Evolutionary conservation across 53 echinoderm and acorn worm genomes (phyloP).

Genomic region (Crossaster papposus): DNA sequence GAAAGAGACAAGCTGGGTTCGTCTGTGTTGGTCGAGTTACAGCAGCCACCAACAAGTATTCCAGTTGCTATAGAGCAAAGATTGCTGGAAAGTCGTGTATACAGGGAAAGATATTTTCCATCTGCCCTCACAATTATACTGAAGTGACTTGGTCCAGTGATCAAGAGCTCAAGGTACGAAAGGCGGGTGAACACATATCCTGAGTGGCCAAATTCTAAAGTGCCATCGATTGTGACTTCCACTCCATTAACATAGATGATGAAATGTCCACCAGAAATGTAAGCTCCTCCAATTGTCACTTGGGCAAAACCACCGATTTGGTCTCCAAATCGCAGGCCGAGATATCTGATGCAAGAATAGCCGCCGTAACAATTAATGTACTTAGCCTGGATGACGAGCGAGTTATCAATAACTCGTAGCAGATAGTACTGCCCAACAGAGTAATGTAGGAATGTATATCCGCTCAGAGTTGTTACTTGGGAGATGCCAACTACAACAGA

Average conservation of each 20-base stretch:
- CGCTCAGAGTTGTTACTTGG: slow-evolving; percentile 80
- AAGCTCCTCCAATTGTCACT: slow-evolving; percentile 70
- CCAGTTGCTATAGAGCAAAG: slow-evolving; percentile 77
- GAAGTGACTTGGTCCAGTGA: slow-evolving; percentile 77
- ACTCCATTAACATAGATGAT: slow-evolving; percentile 66
- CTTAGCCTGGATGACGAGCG: slow-evolving; percentile 78
- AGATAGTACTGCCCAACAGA: slow-evolving; percentile 80
- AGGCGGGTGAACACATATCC: slow-evolving; percentile 76
- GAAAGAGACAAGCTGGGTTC: slow-evolving; percentile 38
- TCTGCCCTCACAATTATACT: slow-evolving; percentile 70
- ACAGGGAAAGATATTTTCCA: slow-evolving; percentile 71
- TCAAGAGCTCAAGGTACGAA: slow-evolving; percentile 77
- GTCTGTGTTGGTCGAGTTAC: slow-evolving; percentile 37
- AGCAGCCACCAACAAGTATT: slow-evolving; percentile 82
- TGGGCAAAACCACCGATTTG: slow-evolving; percentile 61
- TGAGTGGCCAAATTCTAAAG: slow-evolving; percentile 71
- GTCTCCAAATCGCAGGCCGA: slow-evolving; percentile 83
- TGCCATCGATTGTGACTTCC: slow-evolving; percentile 56
- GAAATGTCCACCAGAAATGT: slow-evolving; percentile 47
- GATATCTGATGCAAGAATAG: slow-evolving; percentile 80
- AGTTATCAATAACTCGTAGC: slow-evolving; percentile 59
- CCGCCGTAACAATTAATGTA: slow-evolving; percentile 75
- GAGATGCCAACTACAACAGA: slow-evolving; percentile 72
- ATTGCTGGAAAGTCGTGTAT: slow-evolving; percentile 61
- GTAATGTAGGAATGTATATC: slow-evolving; percentile 71